A percentile compares a stretch with the other conserved stretches of the same genome.
These are phyloP conservation scores for Branchinecta lindahli DNA, from an alignment of 1,140 invertebrate species.

Conservation along the genomic window DNA sequence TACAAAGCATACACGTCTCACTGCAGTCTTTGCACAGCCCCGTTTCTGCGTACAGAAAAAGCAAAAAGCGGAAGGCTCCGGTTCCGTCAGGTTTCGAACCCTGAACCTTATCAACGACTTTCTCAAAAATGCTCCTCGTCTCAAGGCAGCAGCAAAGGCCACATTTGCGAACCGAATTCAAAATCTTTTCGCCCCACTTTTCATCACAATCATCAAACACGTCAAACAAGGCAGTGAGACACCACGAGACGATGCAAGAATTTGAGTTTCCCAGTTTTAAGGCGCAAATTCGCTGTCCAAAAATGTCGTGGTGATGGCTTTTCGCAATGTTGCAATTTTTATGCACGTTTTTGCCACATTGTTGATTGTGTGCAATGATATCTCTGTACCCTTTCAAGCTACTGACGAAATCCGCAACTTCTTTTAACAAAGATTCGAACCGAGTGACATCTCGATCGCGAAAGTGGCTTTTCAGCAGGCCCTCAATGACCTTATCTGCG, in stretches of 20 bases:
- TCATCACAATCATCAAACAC: not conserved
- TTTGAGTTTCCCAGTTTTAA: not conserved
- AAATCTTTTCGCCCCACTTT: not conserved
- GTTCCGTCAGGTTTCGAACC: not conserved
- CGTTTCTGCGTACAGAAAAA: not conserved
- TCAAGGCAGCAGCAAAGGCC: constrained; percentile 3
- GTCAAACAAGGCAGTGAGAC: not conserved
- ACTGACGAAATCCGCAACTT: not conserved
- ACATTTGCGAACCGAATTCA: not conserved
- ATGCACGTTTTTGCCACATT: not conserved
- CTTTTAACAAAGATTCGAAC: not conserved
- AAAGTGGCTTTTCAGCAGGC: not conserved
- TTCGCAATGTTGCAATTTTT: not conserved
- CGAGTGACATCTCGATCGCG: not conserved
- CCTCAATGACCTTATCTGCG: not conserved
- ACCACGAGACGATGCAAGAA: not conserved
- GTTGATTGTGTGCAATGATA: not conserved
- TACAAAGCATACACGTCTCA: not conserved
- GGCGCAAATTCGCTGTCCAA: not conserved
- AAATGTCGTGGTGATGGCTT: constrained; percentile 1
- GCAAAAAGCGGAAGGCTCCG: not conserved
- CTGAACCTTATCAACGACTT: not conserved
- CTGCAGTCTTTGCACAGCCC: not conserved
- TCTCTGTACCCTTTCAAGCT: constrained; percentile 1
- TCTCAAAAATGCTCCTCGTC: not conserved